Evolutionary conservation across 2,888 invertebrate species (phyloP).

Genomic region (Synanthedon formicaeformis): DNA sequence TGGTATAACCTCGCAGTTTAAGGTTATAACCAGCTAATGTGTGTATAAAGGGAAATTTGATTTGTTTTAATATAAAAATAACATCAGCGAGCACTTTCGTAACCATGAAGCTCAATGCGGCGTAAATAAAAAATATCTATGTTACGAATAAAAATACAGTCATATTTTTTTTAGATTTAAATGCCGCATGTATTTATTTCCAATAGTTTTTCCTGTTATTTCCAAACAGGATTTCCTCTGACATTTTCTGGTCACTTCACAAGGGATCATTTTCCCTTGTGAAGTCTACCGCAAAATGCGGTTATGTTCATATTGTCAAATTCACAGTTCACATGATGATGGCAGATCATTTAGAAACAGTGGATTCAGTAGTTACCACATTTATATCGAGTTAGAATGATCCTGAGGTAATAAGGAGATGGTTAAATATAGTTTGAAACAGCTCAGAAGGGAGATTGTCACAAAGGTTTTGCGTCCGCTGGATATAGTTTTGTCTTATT

Average conservation of each 20-base stretch:
- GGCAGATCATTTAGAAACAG: constrained; percentile 13
- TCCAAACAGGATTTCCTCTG: too few relatives aligned
- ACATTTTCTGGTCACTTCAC: neutral
- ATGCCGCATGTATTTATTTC: too few relatives aligned
- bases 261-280: neutral
- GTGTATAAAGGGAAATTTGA: constrained; percentile 21
- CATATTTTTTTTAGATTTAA: too few relatives aligned
- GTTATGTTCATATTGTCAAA: neutral
- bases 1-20: constrained; percentile 28
- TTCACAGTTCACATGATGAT: neutral
- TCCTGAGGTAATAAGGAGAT: too few relatives aligned
- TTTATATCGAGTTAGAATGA: too few relatives aligned
- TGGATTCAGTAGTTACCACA: neutral
- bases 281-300: neutral
- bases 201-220: too few relatives aligned
- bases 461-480: too few relatives aligned
- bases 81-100: neutral
- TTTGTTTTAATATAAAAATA: constrained; percentile 8
- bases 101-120: neutral
- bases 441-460: too few relatives aligned
- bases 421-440: too few relatives aligned
- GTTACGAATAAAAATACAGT: too few relatives aligned
- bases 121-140: too few relatives aligned
- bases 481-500: too few relatives aligned
- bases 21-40: constrained; percentile 22